Evolutionary conservation across 2,113 vertebrate species (phyloP).

Genomic region (Podilymbus podiceps): DNA sequence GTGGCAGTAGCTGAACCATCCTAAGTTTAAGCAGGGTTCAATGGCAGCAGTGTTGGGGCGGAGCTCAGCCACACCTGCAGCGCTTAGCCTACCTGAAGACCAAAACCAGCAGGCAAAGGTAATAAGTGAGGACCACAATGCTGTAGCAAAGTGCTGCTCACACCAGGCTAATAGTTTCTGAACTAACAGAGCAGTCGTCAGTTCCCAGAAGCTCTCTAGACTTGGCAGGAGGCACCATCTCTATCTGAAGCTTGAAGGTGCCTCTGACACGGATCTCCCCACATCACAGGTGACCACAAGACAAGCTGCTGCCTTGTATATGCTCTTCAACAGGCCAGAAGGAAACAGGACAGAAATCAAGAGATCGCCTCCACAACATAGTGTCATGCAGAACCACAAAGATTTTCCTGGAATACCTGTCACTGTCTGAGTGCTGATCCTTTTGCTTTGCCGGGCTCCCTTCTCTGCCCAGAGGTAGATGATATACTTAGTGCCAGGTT

Average conservation of each 20-base stretch:
- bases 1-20: neutral
- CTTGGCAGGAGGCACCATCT: neutral
- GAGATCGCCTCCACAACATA: neutral
- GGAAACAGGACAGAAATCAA: neutral
- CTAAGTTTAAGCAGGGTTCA: neutral
- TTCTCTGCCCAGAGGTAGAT: slow-evolving; percentile 80
- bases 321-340: neutral
- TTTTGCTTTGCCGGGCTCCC: slow-evolving; percentile 72
- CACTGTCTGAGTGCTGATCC: slow-evolving; percentile 70
- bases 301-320: neutral
- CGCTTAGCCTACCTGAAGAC: neutral
- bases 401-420: slow-evolving; percentile 70
- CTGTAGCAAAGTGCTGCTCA: neutral
- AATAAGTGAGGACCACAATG: neutral
- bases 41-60: neutral
- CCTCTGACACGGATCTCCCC: neutral
- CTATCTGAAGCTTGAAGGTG: neutral
- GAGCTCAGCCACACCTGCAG: neutral
- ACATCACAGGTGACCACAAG: neutral
- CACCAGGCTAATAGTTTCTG: neutral
- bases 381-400: neutral
- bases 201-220: neutral
- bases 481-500: slow-evolving; percentile 73
- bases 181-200: neutral
- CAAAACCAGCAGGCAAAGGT: neutral